Conservation (phyloP, 2,113 vertebrate species). For the Sturnira hondurensis region DNA sequence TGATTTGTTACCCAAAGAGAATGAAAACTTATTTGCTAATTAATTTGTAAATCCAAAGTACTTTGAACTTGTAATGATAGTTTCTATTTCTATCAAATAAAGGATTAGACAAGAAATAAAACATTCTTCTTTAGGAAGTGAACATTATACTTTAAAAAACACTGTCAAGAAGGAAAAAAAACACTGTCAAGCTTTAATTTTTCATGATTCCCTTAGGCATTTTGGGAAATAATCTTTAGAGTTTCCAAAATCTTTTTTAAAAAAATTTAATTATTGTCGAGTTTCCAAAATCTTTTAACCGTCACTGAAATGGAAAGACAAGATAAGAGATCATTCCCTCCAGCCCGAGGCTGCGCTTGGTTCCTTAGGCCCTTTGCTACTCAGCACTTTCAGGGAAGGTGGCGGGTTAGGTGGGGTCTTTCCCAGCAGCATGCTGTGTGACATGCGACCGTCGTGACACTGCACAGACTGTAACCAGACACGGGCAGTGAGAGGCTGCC, state of each 20-base stretch:
- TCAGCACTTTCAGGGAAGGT: slow-evolving; percentile 70
- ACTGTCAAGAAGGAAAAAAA: neutral
- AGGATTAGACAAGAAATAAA: neutral
- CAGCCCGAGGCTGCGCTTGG: slow-evolving; percentile 24
- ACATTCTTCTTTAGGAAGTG: neutral
- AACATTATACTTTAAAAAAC: neutral
- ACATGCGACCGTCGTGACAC: slow-evolving; percentile 69
- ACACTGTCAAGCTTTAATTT: neutral
- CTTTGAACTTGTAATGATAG: slow-evolving; percentile 16
- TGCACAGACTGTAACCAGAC: slow-evolving; percentile 76
- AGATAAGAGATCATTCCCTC: neutral
- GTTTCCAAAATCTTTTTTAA: slow-evolving; percentile 36
- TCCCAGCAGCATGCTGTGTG: slow-evolving; percentile 75
- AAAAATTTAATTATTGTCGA: no score
- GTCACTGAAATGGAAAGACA: slow-evolving; percentile 10
- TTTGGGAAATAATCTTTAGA: neutral
- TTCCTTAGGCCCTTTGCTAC: slow-evolving; percentile 70
- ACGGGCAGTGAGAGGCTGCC: slow-evolving; percentile 58
- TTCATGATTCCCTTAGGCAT: slow-evolving; percentile 3
- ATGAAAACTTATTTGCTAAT: neutral
- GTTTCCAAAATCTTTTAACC: slow-evolving; percentile 10
- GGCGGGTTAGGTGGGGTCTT: slow-evolving; percentile 72
- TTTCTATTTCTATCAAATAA: neutral
- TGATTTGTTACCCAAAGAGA: neutral
- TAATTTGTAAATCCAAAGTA: slow-evolving; percentile 6